These are phyloP conservation scores for Erinaceus europaeus DNA, from an alignment of 2,113 vertebrate genomes.

Conservation along the genomic window DNA sequence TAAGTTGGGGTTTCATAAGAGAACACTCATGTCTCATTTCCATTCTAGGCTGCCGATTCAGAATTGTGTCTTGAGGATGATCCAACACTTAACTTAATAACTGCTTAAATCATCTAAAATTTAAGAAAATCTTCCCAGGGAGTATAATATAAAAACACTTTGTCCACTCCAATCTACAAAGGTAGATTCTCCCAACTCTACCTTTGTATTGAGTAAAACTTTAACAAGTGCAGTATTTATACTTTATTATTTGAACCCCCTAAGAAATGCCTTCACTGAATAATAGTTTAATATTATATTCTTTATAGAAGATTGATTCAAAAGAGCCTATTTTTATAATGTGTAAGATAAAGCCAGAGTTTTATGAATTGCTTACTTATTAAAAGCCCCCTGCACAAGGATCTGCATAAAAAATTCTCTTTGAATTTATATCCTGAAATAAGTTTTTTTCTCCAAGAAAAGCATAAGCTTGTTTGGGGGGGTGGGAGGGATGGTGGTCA, in stretches of 20 bases:
- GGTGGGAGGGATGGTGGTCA: no score
- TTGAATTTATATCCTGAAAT: slow-evolving; percentile 26
- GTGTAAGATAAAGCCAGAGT: neutral
- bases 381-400: neutral
- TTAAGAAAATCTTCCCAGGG: neutral
- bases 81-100: neutral
- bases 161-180: no score
- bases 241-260: neutral
- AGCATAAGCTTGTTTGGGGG: neutral
- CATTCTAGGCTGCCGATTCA: neutral
- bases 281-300: slow-evolving; percentile 31
- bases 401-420: neutral
- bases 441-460: slow-evolving; percentile 17
- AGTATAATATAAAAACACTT: neutral
- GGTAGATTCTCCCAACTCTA: neutral
- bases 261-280: slow-evolving; percentile 16
- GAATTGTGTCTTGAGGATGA: neutral
- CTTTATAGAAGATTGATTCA: slow-evolving; percentile 14
- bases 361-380: neutral
- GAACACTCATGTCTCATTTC: neutral
- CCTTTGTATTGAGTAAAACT: neutral
- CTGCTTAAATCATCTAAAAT: slow-evolving; percentile 25
- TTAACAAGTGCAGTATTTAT: neutral
- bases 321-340: neutral
- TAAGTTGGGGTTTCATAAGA: neutral